These are phyloP conservation scores for Rhodinocichla rosea DNA, from an alignment of 2,113 vertebrate species.

Conservation along the genomic window DNA sequence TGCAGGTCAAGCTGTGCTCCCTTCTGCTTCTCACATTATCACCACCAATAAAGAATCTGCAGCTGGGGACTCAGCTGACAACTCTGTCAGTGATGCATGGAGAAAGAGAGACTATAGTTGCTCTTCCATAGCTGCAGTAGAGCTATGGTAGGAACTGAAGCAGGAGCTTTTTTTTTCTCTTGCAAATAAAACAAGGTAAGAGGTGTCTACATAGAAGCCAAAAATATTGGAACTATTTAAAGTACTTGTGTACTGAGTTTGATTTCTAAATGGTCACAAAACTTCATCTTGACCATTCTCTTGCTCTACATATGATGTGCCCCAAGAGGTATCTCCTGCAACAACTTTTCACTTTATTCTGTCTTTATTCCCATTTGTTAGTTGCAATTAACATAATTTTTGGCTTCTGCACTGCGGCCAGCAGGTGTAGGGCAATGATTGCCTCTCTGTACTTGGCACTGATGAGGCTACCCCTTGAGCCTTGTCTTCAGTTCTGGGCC, in stretches of 20 bases:
- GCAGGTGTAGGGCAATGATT: neutral
- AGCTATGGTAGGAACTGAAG: neutral
- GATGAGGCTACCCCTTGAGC: neutral
- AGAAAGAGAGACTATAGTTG: neutral
- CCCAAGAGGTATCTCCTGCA: neutral
- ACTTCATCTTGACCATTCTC: neutral
- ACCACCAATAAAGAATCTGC: conserved; percentile 29
- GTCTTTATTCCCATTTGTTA: neutral
- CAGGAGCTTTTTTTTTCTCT: neutral
- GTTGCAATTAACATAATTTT: neutral
- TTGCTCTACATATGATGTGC: neutral
- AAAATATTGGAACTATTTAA: neutral
- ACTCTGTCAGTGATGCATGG: conserved; percentile 17
- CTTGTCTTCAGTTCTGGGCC: neutral
- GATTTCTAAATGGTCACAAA: neutral
- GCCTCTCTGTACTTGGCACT: neutral
- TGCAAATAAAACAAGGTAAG: neutral
- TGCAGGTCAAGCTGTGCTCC: conserved; percentile 33
- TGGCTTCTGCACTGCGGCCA: neutral
- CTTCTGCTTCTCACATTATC: conserved; percentile 24
- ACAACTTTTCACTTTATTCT: neutral
- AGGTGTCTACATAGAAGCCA: neutral
- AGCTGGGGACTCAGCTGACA: neutral
- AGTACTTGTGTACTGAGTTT: neutral
- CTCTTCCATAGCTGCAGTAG: neutral